Evolutionary conservation across 2,888 invertebrate species (phyloP).

Genomic region (Strigamia transsilvanica): DNA sequence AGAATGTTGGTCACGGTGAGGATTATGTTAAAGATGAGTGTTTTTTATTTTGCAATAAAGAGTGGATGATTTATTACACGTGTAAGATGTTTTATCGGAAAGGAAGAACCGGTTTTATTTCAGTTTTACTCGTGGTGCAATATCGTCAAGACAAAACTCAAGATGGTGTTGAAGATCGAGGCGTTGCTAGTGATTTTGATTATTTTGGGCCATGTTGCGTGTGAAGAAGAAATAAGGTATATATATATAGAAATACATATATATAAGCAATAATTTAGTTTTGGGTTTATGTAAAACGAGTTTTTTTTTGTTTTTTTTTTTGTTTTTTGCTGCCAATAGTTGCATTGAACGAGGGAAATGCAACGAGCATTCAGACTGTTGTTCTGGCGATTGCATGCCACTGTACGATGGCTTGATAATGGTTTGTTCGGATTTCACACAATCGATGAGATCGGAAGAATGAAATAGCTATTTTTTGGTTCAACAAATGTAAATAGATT

Average conservation of each 20-base stretch:
- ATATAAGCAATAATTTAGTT: background rate
- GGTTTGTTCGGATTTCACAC: background rate
- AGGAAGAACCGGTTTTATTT: background rate
- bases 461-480: too few species aligned
- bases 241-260: too few species aligned
- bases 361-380: background rate
- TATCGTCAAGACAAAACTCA: background rate
- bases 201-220: background rate
- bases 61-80: background rate
- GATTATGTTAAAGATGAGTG: too few species aligned
- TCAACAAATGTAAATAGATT: too few species aligned
- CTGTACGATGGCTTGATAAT: slow-evolving; percentile 6
- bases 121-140: background rate
- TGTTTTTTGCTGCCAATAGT: background rate
- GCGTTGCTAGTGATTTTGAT: background rate
- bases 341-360: background rate
- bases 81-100: background rate
- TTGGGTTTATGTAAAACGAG: background rate
- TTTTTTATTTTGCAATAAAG: background rate
- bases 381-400: slow-evolving; percentile 9
- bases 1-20: background rate
- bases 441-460: background rate
- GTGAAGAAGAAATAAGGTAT: too few species aligned
- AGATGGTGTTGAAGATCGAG: background rate
- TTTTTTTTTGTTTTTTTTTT: background rate